phyloP scores from a whole-genome alignment of 2,888 invertebrate species.

The Apodemia zela region DNA sequence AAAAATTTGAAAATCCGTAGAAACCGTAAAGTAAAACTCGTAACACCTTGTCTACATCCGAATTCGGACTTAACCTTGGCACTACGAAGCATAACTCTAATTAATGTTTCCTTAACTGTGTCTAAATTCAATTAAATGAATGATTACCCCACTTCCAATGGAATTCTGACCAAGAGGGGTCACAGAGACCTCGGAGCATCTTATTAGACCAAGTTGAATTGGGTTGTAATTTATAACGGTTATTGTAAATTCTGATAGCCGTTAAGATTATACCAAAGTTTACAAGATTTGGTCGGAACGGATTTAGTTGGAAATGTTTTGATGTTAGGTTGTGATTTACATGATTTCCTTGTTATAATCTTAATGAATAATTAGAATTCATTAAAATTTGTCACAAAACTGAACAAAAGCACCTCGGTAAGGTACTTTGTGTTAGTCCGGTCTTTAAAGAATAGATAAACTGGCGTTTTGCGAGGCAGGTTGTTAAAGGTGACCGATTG shows the following conservation, averaged over 20 bases:
- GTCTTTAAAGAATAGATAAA: too few relatives aligned
- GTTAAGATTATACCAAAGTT: constrained; percentile 38
- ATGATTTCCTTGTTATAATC: background rate
- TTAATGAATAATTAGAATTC: too few relatives aligned
- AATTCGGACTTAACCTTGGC: constrained; percentile 21
- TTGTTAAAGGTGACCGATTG: too few relatives aligned
- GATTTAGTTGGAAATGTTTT: constrained; percentile 53
- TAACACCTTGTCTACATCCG: constrained; percentile 25
- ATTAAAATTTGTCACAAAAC: too few relatives aligned
- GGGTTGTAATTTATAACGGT: constrained; percentile 66
- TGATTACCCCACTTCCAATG: constrained; percentile 48
- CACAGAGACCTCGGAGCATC: constrained; percentile 48
- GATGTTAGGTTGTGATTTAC: constrained; percentile 23
- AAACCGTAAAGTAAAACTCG: constrained; percentile 6
- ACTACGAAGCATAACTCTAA: constrained; percentile 35
- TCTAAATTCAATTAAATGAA: constrained; percentile 56
- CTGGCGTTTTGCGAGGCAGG: too few relatives aligned
- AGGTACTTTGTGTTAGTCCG: too few relatives aligned
- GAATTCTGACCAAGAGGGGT: constrained; percentile 34
- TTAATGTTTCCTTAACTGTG: constrained; percentile 38
- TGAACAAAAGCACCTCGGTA: too few relatives aligned
- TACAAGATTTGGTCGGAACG: constrained; percentile 42
- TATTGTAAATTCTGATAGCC: constrained; percentile 54
- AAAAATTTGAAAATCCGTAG: too few relatives aligned
- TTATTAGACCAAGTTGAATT: constrained; percentile 64